Base-by-base conservation (phyloP, 2,888 invertebrate genomes). In the Drosophila phalerata region DNA sequence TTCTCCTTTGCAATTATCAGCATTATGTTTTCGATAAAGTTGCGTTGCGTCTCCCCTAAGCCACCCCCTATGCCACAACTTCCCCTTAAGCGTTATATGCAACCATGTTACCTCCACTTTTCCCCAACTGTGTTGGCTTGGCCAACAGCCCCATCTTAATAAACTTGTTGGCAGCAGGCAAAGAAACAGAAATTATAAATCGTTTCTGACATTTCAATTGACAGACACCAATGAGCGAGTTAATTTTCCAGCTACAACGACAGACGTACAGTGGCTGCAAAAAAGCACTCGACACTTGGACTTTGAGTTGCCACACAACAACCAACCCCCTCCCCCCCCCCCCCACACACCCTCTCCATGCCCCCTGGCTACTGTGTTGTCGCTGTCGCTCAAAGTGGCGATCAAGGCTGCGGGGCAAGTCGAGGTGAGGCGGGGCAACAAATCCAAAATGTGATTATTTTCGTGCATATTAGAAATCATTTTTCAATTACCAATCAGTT, bases 221-320 rank as follows among this genome's bases (percentile, higher is more conserved):
- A 89, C 89, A 89, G 89, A 86, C 83, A 84, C 89, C 90, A 89
- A 89, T 89, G 89, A 86, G 88, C 83, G 89, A 86, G 89, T 89
- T 88, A 89, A 88, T 88, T 88, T 88, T 78, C 82, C 83, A 79
- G 75, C 73, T 65, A 62, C 48, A 42, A 22, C 22, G 22, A 28
- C 47, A 49, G 38, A 67, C 69, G 15, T 45, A 71, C 71, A 63
- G 76, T 77, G 76, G 30, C 76, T 76, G 76, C 76, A 42, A 77
- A 76, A 73, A 69, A 73, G 73, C 75, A 77, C 77, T 76, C 70
- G 73, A 69, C 76, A 58, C 43, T 64, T 58, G 43, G 61, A 49
- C 42, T 48, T 57, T 43, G 28, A 28, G 28, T 28, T 28, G 28
- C 28, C 22, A 22, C 22, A 22, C 22, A 22, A 22, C 22, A 22